phyloP scores from a whole-genome alignment of 2,797 vertebrate genomes.

The Periparus ater region DNA sequence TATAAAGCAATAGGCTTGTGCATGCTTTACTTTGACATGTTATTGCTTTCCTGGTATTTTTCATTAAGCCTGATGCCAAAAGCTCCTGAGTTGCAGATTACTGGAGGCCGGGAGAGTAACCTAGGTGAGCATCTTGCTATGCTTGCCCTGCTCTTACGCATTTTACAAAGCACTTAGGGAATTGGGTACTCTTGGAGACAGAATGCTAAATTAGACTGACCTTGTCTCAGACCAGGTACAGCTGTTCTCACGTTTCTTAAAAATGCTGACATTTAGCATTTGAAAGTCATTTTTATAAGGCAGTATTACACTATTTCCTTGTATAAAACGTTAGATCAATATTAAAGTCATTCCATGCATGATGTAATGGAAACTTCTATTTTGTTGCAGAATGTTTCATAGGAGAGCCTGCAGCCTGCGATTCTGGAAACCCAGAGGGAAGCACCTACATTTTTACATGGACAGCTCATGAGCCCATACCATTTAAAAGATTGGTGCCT shows the following conservation, averaged over 20 bases:
- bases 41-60: slow-evolving; percentile 52
- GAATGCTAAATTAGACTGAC: slow-evolving; percentile 50
- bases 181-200: slow-evolving; percentile 7
- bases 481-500: background rate
- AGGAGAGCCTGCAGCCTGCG: background rate
- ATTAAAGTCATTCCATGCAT: slow-evolving; percentile 22
- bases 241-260: slow-evolving; percentile 45
- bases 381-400: background rate
- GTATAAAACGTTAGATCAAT: slow-evolving; percentile 43
- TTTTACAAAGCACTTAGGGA: slow-evolving; percentile 44
- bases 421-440: background rate
- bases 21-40: background rate
- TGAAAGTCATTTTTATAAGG: slow-evolving; percentile 52
- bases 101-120: background rate
- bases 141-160: slow-evolving; percentile 1
- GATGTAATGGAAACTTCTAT: slow-evolving; percentile 39
- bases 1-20: background rate
- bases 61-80: slow-evolving; percentile 41
- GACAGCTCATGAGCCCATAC: background rate
- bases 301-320: slow-evolving; percentile 46
- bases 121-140: background rate
- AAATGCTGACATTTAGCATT: slow-evolving; percentile 56
- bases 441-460: background rate
- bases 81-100: slow-evolving; percentile 20
- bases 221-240: slow-evolving; percentile 54